Evolutionary conservation across 2,888 invertebrate genomes (phyloP).

Genomic region (Gymnosoma rotundatum): DNA sequence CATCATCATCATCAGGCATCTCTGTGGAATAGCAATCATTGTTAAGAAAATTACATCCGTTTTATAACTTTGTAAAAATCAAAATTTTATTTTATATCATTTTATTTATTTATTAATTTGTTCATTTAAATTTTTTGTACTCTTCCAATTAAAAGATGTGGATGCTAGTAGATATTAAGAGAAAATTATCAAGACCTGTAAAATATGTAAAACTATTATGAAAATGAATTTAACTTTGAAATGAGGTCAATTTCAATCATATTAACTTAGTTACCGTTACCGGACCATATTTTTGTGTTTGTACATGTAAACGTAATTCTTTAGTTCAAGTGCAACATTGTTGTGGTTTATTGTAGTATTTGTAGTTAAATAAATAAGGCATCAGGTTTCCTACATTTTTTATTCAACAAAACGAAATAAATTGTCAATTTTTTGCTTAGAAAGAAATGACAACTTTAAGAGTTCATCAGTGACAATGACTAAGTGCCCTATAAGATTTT

Average conservation of each 20-base stretch:
- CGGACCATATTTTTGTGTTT: not conserved
- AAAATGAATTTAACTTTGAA: slow-evolving; percentile 69
- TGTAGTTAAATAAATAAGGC: slow-evolving; percentile 27
- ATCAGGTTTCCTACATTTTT: slow-evolving; percentile 23
- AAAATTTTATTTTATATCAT: slow-evolving; percentile 53
- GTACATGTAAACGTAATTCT: not conserved
- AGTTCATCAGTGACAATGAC: too few relatives aligned
- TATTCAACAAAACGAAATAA: slow-evolving; percentile 2
- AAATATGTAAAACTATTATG: slow-evolving; percentile 30
- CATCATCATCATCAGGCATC: slow-evolving; percentile 11
- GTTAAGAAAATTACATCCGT: slow-evolving; percentile 64
- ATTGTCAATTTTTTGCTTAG: not conserved
- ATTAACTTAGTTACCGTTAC: slow-evolving; percentile 33
- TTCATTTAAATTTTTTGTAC: slow-evolving; percentile 24
- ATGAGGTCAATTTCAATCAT: slow-evolving; percentile 65
- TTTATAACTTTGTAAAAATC: slow-evolving; percentile 46
- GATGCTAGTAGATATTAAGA: not conserved
- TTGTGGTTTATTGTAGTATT: not conserved
- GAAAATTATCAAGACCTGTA: slow-evolving; percentile 5
- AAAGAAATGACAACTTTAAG: not conserved
- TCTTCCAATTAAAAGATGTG: too few relatives aligned
- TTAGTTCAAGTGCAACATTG: not conserved
- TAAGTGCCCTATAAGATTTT: too few relatives aligned
- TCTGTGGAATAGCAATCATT: slow-evolving; percentile 44
- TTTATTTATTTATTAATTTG: slow-evolving; percentile 53